Evolutionary conservation across 2,113 vertebrate genomes (phyloP), one percentile per base, ranked within the genome.

Genomic region (Heterocephalus glaber): DNA sequence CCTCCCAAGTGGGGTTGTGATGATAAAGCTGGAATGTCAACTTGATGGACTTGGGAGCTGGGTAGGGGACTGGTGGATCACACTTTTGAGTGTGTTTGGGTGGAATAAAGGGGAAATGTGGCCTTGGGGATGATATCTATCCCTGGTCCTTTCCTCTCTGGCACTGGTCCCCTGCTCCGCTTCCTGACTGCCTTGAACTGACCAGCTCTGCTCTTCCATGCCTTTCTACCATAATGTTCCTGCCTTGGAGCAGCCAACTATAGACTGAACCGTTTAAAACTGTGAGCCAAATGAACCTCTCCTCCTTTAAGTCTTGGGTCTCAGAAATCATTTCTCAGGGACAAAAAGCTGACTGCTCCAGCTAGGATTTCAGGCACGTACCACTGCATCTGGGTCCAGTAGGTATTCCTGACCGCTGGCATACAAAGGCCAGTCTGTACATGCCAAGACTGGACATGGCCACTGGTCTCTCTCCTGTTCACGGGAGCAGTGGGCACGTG

Each of bases 401-500:
- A 2, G 3, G 2, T 19, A 1, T 60, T 80, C 28, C n/a, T 38
- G 13, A 54, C n/a, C 63, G 41, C 4, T 1, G 5, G 30, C 14
- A 6, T 4, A 41, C 7, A 47, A 4, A 33, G 1, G 35, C 60
- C 3, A 5, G 2, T 17, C 47, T 11, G 17, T 13, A 28, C 16
- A 9, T 20, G 19, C 28, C 47, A 60, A 65, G 8, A 19, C 63
- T 19, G 49, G 63, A 82, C 10, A 11, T 24, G 3, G 30, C 6
- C 9, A 5, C 38, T 70, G 63, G 49, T 11, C 49, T 68, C 11
- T 47, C n/a, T 20, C 52, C 11, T 44, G 16, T 82, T 6, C 1
- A 5, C 0, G 0, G 0, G 44, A 60, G 56, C 2, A 1, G 13
- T 20, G 10, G 41, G 11, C 1, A 0, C 4, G 14, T 3, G 7